Percentiles rank a stretch among this genome's conserved stretches.
phyloP scores from a whole-genome alignment of 2,113 vertebrate species.

The Chitala chitala region DNA sequence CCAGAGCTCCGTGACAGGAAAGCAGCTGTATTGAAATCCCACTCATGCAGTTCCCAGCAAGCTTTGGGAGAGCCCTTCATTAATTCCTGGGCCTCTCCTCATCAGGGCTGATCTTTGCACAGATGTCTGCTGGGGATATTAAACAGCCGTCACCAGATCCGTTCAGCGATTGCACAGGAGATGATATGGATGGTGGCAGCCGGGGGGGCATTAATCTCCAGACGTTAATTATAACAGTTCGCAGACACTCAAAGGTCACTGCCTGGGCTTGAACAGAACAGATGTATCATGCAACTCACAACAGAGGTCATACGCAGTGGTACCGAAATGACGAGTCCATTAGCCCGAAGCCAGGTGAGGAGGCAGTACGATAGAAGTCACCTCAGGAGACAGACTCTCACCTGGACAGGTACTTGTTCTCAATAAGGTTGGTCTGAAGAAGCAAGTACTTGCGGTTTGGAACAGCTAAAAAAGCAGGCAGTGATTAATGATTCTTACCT shows the following conservation, averaged over 20 bases:
- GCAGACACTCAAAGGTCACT: slow-evolving; percentile 52
- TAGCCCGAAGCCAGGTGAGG: too few relatives aligned
- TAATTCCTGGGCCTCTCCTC: not conserved
- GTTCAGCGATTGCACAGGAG: not conserved
- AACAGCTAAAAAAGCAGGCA: slow-evolving; percentile 5
- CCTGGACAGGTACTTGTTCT: not conserved
- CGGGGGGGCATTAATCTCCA: not conserved
- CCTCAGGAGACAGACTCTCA: slow-evolving; percentile 12
- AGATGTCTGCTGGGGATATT: not conserved
- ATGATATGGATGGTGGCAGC: not conserved
- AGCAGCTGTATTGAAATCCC: not conserved
- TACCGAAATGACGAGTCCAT: slow-evolving; percentile 20
- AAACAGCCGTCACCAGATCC: not conserved
- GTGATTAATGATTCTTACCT: slow-evolving; percentile 5
- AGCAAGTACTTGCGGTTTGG: not conserved
- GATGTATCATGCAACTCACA: slow-evolving; percentile 47
- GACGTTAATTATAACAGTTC: slow-evolving; percentile 50
- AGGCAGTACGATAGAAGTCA: too few relatives aligned
- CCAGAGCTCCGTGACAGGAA: too few relatives aligned
- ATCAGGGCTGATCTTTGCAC: slow-evolving; percentile 2
- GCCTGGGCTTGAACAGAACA: slow-evolving; percentile 43
- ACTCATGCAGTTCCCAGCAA: not conserved
- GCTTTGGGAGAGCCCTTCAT: not conserved
- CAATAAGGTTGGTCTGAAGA: not conserved
- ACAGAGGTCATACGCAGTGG: slow-evolving; percentile 17